A percentile compares a stretch with the other conserved stretches of the same genome.
Evolutionary conservation across 2,113 vertebrate genomes (phyloP).

Genomic region (Atrichornis clamosus): DNA sequence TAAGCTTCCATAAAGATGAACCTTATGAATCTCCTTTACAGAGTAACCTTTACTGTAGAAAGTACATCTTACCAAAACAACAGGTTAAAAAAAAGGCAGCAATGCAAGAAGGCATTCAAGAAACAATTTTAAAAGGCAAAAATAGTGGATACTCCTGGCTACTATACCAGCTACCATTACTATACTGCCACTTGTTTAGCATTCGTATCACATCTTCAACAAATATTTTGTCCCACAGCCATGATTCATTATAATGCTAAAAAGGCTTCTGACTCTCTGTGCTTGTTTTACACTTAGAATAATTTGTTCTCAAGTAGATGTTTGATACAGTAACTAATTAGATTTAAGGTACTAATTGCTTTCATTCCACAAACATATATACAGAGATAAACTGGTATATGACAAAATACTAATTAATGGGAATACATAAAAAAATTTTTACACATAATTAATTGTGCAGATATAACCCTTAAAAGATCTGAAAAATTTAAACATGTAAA

Average conservation of each 20-base stretch:
- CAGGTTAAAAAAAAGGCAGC: background rate
- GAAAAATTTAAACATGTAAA: background rate
- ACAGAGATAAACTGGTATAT: background rate
- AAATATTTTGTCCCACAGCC: background rate
- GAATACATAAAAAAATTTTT: background rate
- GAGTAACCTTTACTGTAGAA: background rate
- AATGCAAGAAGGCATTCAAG: fast-evolving
- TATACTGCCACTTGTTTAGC: background rate
- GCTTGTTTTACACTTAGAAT: background rate
- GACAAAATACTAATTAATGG: background rate
- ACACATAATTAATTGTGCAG: background rate
- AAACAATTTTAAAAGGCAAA: background rate
- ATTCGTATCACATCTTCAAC: background rate
- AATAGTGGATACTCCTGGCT: background rate
- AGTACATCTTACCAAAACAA: background rate
- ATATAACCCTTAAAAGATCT: background rate
- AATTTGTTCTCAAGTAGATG: background rate
- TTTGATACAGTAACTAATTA: background rate
- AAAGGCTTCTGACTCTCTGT: background rate
- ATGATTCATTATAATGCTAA: background rate
- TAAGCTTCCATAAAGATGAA: background rate
- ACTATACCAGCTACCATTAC: background rate
- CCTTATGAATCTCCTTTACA: background rate
- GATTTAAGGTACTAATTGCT: background rate
- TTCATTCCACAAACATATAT: background rate